Conservation (phyloP, 2,888 invertebrate species). For the Globia sparganii region DNA sequence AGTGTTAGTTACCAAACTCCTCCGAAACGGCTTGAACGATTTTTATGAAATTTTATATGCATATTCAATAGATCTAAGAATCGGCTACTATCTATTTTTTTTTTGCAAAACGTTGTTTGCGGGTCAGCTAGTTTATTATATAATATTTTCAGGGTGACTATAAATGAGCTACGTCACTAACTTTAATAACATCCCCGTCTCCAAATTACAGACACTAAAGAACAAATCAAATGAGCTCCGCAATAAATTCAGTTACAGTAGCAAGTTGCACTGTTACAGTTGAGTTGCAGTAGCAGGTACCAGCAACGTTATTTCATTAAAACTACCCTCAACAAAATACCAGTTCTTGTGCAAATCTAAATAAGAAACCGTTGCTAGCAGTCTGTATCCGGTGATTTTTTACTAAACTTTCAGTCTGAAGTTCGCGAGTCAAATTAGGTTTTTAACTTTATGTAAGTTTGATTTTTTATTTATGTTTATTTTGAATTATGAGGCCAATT, state of each 20-base stretch:
- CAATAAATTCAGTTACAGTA: conserved; percentile 27
- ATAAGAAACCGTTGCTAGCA: conserved; percentile 13
- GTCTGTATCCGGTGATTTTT: conserved; percentile 15
- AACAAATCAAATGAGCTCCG: conserved; percentile 42
- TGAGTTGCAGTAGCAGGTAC: conserved; percentile 24
- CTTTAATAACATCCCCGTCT: background rate
- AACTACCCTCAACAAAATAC: conserved; percentile 32
- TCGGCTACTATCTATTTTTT: no score
- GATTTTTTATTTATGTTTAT: background rate
- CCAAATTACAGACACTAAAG: background rate
- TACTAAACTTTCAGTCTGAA: conserved; percentile 9
- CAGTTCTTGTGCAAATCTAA: conserved; percentile 31
- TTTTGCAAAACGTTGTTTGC: no score
- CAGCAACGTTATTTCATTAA: conserved; percentile 42
- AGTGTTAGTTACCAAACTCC: no score
- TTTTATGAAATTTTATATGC: no score
- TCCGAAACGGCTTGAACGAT: no score
- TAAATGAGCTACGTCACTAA: background rate
- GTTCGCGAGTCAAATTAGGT: conserved; percentile 33
- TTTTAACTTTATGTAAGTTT: conserved; percentile 11
- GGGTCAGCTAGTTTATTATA: no score
- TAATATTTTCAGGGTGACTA: background rate
- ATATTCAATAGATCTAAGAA: no score
- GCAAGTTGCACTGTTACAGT: conserved; percentile 9
- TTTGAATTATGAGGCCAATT: conserved; percentile 26